phyloP scores from a whole-genome alignment of 2,797 vertebrate genomes.

The Channa striata region DNA sequence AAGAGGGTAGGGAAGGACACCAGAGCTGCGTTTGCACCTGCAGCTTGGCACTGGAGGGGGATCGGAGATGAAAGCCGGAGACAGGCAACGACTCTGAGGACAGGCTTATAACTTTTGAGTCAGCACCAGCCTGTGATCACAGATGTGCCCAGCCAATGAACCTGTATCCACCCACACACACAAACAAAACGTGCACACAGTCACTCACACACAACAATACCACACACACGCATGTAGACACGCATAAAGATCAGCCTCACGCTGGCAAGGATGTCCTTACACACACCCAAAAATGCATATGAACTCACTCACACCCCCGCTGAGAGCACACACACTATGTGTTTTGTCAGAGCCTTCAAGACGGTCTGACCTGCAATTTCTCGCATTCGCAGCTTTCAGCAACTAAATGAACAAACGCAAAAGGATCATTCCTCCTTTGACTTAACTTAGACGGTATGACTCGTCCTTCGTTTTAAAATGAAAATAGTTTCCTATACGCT shows the following conservation, averaged over 20 bases:
- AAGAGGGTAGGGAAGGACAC: constrained; percentile 34
- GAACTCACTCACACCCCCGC: constrained; percentile 2
- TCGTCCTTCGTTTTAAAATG: constrained; percentile 10
- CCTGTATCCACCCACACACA: constrained; percentile 28
- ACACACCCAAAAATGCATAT: constrained; percentile 28
- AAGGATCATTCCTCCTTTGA: background rate
- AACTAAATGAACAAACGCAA: constrained; percentile 7
- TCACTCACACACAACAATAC: constrained; percentile 11
- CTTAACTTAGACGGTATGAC: background rate
- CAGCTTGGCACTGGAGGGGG: constrained; percentile 43
- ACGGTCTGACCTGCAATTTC: constrained; percentile 2
- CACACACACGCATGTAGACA: background rate
- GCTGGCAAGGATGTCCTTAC: background rate
- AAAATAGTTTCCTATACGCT: background rate
- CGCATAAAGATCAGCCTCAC: constrained; percentile 2
- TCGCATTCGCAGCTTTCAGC: background rate
- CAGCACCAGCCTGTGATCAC: constrained; percentile 65
- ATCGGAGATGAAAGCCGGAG: constrained; percentile 68
- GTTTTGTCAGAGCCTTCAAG: constrained; percentile 16
- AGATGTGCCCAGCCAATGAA: constrained; percentile 62
- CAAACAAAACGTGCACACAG: constrained; percentile 29
- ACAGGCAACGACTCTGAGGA: constrained; percentile 36
- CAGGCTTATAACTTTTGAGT: constrained; percentile 48
- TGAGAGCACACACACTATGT: constrained; percentile 32
- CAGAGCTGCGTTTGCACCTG: constrained; percentile 51